A percentile compares a stretch with the other conserved stretches of the same genome.
Conservation (phyloP, 2,113 vertebrate species). For the Smithornis capensis region DNA sequence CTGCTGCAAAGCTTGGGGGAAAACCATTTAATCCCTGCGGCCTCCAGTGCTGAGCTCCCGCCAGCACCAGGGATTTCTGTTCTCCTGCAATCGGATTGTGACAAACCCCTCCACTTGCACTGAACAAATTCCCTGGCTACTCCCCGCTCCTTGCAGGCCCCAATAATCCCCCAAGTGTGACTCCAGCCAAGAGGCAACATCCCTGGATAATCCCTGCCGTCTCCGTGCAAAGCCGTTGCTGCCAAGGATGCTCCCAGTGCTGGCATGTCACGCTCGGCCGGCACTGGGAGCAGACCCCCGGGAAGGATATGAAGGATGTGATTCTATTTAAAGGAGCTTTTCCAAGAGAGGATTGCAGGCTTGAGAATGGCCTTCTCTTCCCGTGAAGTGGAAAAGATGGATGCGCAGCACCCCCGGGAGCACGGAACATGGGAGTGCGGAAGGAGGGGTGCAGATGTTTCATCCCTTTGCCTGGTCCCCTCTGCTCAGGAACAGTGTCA, state of each 20-base stretch:
- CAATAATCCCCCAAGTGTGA: neutral
- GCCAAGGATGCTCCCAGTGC: neutral
- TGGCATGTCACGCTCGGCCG: rapidly evolving
- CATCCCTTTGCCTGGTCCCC: neutral
- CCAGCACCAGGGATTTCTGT: neutral
- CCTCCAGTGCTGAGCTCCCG: neutral
- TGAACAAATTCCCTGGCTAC: conserved; percentile 24
- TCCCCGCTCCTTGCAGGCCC: neutral
- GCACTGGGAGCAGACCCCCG: neutral
- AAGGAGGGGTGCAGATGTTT: neutral
- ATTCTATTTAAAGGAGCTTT: neutral
- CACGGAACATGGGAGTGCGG: rapidly evolving
- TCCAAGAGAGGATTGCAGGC: neutral
- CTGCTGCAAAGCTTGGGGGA: neutral
- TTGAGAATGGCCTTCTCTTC: neutral
- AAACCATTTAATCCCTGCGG: conserved; percentile 1
- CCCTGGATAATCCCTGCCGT: neutral
- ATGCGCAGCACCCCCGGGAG: rapidly evolving
- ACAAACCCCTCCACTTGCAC: neutral
- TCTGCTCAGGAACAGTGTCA: neutral
- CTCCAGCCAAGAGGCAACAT: neutral
- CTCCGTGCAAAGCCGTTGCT: neutral
- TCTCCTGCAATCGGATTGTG: neutral
- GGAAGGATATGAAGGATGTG: neutral
- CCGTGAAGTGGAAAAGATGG: neutral